Percentiles rank a stretch among this genome's conserved stretches.
Conservation (phyloP, 1,140 invertebrate species). For the Cydia fagiglandana region DNA sequence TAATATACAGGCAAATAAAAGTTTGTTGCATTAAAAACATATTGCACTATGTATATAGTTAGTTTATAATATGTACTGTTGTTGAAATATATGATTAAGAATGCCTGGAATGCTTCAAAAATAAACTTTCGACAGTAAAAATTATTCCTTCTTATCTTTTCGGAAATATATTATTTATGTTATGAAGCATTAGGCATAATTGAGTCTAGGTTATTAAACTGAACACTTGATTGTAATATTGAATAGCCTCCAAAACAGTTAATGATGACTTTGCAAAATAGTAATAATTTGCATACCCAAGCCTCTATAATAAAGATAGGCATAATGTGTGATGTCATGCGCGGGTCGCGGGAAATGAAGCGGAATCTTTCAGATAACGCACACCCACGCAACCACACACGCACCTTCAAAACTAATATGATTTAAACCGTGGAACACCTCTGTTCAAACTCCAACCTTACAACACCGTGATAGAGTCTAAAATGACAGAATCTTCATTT, state of each 20-base stretch:
- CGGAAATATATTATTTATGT: too few relatives aligned
- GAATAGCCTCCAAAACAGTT: slow-evolving; percentile 16
- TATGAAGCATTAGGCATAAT: too few relatives aligned
- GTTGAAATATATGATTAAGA: too few relatives aligned
- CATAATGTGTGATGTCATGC: slow-evolving; percentile 67
- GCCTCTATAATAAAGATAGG: slow-evolving; percentile 39
- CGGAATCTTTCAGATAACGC: slow-evolving; percentile 77
- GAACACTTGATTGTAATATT: neutral
- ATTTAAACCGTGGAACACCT: neutral
- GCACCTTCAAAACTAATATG: slow-evolving; percentile 36
- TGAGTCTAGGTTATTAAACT: too few relatives aligned
- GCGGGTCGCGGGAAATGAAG: slow-evolving; percentile 76
- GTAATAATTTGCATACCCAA: slow-evolving; percentile 28
- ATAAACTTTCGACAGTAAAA: too few relatives aligned
- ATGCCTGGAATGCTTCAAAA: too few relatives aligned
- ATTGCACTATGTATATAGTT: too few relatives aligned
- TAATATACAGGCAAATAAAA: slow-evolving; percentile 22
- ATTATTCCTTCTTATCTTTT: too few relatives aligned
- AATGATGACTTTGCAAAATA: slow-evolving; percentile 26
- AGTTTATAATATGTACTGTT: too few relatives aligned
- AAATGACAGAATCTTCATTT: neutral
- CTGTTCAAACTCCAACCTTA: neutral
- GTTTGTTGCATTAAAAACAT: neutral
- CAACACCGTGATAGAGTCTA: neutral
- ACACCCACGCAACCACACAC: slow-evolving; percentile 57